Percentiles rank a stretch among this genome's conserved stretches.
Conservation (phyloP, 2,888 invertebrate genomes). For the Protodeltote pygarga region DNA sequence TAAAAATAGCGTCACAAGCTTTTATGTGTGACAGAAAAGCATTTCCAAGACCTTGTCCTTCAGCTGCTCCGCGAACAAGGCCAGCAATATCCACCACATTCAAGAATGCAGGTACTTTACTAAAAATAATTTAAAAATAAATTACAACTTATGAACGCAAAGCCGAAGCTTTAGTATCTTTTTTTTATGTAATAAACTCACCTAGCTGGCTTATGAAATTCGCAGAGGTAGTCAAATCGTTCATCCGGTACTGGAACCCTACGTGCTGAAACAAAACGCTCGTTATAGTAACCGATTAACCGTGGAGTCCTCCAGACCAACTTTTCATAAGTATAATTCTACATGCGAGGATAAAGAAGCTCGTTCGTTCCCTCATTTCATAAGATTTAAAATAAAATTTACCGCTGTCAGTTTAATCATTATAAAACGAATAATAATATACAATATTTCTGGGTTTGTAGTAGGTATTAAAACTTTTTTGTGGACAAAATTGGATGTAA, state of each 20-base stretch:
- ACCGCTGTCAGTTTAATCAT: too few species aligned
- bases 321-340: too few species aligned
- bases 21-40: slow-evolving; percentile 99
- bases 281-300: too few species aligned
- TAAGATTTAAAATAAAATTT: too few species aligned
- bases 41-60: slow-evolving; percentile 99
- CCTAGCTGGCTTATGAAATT: slow-evolving; percentile 98
- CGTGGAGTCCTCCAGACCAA: too few species aligned
- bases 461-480: too few species aligned
- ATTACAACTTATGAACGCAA: too few species aligned
- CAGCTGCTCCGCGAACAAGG: slow-evolving; percentile 98
- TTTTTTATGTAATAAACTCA: slow-evolving; percentile 70
- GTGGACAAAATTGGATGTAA: too few species aligned
- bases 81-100: slow-evolving; percentile 99
- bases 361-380: too few species aligned
- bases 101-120: slow-evolving; percentile 98
- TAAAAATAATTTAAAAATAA: slow-evolving; percentile 72
- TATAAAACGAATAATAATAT: too few species aligned
- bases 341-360: too few species aligned
- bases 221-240: slow-evolving; percentile 96
- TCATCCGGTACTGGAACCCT: slow-evolving; percentile 99
- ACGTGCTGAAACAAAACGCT: slow-evolving; percentile 87
- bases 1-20: slow-evolving; percentile 99
- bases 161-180: background rate
- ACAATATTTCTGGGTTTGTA: too few species aligned